Evolutionary conservation across 2,113 vertebrate genomes (phyloP).

Genomic region (Thermophis baileyi): DNA sequence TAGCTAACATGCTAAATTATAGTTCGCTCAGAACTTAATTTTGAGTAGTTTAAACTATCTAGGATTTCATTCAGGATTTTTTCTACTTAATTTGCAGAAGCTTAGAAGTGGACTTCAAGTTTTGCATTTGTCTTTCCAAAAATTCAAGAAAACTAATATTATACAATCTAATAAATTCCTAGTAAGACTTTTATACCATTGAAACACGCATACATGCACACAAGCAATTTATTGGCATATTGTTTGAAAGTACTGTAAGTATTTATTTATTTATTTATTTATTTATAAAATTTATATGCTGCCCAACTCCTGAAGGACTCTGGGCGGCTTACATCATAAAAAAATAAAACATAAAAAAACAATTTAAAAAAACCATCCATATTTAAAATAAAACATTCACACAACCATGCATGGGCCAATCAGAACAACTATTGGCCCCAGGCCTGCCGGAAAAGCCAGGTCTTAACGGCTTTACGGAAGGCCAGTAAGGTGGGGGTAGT

Average conservation of each 20-base stretch:
- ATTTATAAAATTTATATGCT: too few relatives aligned
- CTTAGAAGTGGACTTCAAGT: neutral
- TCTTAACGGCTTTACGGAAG: too few relatives aligned
- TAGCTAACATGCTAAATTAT: neutral
- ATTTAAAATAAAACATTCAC: too few relatives aligned
- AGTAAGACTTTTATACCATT: neutral
- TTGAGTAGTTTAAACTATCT: neutral
- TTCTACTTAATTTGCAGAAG: neutral
- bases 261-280: too few relatives aligned
- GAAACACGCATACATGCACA: neutral
- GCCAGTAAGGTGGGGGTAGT: too few relatives aligned
- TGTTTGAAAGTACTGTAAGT: neutral
- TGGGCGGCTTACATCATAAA: too few relatives aligned
- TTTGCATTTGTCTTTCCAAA: neutral
- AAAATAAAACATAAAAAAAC: too few relatives aligned
- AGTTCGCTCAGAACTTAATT: neutral
- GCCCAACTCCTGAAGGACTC: too few relatives aligned
- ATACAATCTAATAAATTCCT: neutral
- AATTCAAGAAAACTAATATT: neutral
- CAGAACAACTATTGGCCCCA: too few relatives aligned
- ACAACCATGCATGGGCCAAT: too few relatives aligned
- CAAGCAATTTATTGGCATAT: neutral
- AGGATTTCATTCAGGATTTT: neutral
- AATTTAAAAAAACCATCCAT: too few relatives aligned
- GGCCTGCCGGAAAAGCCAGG: too few relatives aligned